Evolutionary conservation across 1,140 invertebrate species (phyloP).

Genomic region (Aradophagus sp.): DNA sequence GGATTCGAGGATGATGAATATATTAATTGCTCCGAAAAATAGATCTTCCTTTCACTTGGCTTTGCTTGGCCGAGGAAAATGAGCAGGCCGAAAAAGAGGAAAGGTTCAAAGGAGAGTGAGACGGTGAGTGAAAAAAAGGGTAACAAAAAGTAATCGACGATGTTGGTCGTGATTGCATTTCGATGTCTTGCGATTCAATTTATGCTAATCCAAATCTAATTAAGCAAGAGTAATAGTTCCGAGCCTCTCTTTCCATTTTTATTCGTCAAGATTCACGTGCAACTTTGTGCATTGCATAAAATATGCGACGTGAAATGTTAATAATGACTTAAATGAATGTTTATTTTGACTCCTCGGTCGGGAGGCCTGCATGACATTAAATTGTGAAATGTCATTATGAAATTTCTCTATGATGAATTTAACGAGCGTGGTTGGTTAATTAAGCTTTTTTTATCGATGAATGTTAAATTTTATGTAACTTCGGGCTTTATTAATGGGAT

Average conservation of each 20-base stretch:
- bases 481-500: too few species aligned
- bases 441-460: slow-evolving; percentile 24
- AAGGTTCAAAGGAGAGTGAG: too few species aligned
- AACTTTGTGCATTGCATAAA: slow-evolving; percentile 21
- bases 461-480: slow-evolving; percentile 29
- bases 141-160: neutral
- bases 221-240: slow-evolving; percentile 17
- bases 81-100: neutral
- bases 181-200: slow-evolving; percentile 17
- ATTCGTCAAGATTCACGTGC: too few species aligned
- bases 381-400: slow-evolving; percentile 31
- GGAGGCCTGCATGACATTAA: slow-evolving; percentile 6
- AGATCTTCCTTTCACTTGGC: slow-evolving; percentile 15
- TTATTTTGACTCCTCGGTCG: slow-evolving; percentile 9
- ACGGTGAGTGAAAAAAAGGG: too few species aligned
- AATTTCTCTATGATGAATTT: slow-evolving; percentile 25
- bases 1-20: slow-evolving; percentile 33
- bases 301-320: slow-evolving; percentile 7
- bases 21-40: slow-evolving; percentile 41
- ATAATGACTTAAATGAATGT: slow-evolving; percentile 25
- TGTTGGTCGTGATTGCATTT: slow-evolving; percentile 22
- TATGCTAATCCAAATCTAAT: slow-evolving; percentile 38
- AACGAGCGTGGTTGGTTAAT: slow-evolving; percentile 30
- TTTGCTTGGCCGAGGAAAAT: neutral
- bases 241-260: too few species aligned